Evolutionary conservation across 2,797 vertebrate genomes (phyloP), one percentile per base, ranked within the genome.

Genomic region (Phalloptychus januarius): DNA sequence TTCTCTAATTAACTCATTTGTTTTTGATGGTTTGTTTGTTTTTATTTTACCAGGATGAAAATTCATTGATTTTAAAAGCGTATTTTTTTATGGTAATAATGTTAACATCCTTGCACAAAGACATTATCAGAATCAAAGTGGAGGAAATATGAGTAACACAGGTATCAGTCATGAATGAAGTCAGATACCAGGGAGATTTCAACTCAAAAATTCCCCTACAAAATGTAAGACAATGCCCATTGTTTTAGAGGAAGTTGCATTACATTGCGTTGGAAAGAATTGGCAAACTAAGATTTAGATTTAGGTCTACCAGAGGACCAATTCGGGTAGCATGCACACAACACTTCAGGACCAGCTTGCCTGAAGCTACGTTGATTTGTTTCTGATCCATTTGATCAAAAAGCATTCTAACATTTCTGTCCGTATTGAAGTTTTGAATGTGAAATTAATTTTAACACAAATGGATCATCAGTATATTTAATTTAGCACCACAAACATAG

Each of bases 91-190:
- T 23, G 20, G 48, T 7, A 50, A 23, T 50, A 50, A 50, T 28
- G n/a, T 31, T 36, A 20, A 5, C 73, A 77, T 42, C 76, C 40
- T 45, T 31, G 11, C 18, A 74, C 13, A 15, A n/a, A 79, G 10
- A 46, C 56, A 65, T 80, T 86, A 80, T 84, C 18, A 65, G 1
- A 4, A 7, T 77, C 65, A 86, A 72, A 85, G n/a, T 58, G 42
- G 31, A 84, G 90, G 91, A 93, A 91, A 79, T 8, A 7, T 90
- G 87, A 92, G 65, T 82, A 81, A 90, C n/a, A 72, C 52, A 38
- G 5, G 8, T 52, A 25, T 86, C 73, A 83, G 25, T 15, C 31
- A 36, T 46, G 42, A 13, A 79, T 86, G 81, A 84, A 23, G 54
- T 40, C 72, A 82, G 25, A 4, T 28, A 2, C 11, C 7, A 12